phyloP scores from a whole-genome alignment of 2,888 invertebrate genomes.

The Megastigmus dorsalis region DNA sequence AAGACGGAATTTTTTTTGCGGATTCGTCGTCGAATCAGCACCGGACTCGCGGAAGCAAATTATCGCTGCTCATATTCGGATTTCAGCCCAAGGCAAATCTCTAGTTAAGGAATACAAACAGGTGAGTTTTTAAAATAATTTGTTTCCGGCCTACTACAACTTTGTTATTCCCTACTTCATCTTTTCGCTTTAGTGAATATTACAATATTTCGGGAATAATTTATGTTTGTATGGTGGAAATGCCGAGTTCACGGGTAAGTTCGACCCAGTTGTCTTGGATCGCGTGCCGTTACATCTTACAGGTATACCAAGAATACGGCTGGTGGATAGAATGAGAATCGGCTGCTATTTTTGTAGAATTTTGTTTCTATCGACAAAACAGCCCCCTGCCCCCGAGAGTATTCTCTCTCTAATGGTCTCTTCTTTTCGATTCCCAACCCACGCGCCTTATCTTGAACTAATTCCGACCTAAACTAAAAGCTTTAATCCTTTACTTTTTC shows the following conservation, averaged over 20 bases:
- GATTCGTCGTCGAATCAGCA: neutral
- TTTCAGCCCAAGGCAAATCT: slow-evolving; percentile 6
- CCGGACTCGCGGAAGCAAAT: too few species aligned
- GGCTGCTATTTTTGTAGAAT: slow-evolving; percentile 37
- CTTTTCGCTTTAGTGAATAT: neutral
- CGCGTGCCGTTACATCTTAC: slow-evolving; percentile 30
- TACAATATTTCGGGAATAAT: too few species aligned
- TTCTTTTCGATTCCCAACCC: too few species aligned
- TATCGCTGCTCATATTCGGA: too few species aligned
- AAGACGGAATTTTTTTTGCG: neutral
- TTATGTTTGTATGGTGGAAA: neutral
- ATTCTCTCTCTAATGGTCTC: too few species aligned
- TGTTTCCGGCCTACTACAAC: neutral
- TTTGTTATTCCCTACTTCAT: neutral
- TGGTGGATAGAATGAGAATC: neutral
- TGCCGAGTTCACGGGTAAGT: neutral
- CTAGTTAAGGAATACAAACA: slow-evolving; percentile 16
- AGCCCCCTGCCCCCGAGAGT: slow-evolving; percentile 12
- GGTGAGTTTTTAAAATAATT: neutral
- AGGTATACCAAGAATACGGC: too few species aligned
- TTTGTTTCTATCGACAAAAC: slow-evolving; percentile 43
- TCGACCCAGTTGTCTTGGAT: slow-evolving; percentile 33
- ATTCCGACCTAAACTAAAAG: too few species aligned
- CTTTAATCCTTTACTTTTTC: too few species aligned
- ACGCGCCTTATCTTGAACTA: too few species aligned